Percentiles rank a stretch among this genome's conserved stretches.
phyloP scores from a whole-genome alignment of 2,888 invertebrate genomes.

The Aphodius sticticus region DNA sequence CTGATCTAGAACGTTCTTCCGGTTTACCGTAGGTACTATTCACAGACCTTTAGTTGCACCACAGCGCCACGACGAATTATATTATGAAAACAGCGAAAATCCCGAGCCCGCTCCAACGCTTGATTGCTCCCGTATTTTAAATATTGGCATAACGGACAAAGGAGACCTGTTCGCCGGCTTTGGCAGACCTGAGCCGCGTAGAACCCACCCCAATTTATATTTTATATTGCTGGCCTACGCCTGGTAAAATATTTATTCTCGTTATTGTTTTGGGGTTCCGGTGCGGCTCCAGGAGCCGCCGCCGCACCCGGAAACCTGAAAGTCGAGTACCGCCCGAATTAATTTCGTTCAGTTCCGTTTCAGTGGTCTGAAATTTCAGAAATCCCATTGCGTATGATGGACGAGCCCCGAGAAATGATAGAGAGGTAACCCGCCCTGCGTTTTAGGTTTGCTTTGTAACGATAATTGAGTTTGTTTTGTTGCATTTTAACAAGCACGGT shows the following conservation, averaged over 20 bases:
- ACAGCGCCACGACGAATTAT: not conserved
- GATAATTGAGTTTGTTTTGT: not conserved
- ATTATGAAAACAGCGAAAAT: slow-evolving; percentile 4
- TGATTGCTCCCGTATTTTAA: not conserved
- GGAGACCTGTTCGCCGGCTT: not conserved
- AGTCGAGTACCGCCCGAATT: not conserved
- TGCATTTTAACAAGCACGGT: not conserved
- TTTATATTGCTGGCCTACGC: slow-evolving; percentile 4
- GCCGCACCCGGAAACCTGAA: not conserved
- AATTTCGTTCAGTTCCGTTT: slow-evolving; percentile 4
- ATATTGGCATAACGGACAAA: not conserved
- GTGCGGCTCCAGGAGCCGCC: not conserved
- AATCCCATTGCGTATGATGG: slow-evolving; percentile 4
- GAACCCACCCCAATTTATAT: not conserved
- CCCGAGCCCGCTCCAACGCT: not conserved
- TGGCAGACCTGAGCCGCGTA: not conserved
- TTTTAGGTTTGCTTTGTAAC: not conserved
- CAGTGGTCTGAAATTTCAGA: not conserved
- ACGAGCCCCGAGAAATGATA: not conserved
- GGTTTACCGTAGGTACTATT: not conserved
- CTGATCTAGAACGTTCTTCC: too few relatives aligned
- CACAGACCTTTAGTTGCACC: not conserved
- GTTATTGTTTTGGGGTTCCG: slow-evolving; percentile 4
- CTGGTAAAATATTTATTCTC: slow-evolving; percentile 4
- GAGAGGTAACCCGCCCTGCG: not conserved